These are phyloP conservation scores for Acleris emargana DNA, from an alignment of 2,888 invertebrate genomes.

Conservation along the genomic window DNA sequence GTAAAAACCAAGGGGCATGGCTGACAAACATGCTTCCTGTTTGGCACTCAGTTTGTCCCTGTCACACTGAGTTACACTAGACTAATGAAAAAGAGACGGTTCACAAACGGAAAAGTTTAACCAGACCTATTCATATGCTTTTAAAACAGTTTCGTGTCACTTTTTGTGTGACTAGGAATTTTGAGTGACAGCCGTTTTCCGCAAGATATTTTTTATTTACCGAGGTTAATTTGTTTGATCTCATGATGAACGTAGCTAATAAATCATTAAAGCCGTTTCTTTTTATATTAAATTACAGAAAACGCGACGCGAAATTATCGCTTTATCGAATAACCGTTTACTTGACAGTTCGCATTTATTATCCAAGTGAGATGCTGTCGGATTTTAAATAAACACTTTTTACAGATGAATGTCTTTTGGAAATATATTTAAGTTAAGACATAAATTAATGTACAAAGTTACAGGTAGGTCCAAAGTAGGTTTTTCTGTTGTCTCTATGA, in stretches of 20 bases:
- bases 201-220: conserved; percentile 48
- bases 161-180: conserved; percentile 48
- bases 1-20: too few relatives aligned
- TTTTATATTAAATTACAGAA: conserved; percentile 30
- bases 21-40: too few relatives aligned
- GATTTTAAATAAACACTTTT: not conserved
- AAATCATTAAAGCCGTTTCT: conserved; percentile 34
- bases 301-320: conserved; percentile 28
- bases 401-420: not conserved
- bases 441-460: too few relatives aligned
- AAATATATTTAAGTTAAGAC: not conserved
- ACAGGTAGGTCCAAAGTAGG: too few relatives aligned
- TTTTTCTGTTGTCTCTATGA: too few relatives aligned
- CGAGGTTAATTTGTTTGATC: conserved; percentile 50
- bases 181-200: conserved; percentile 49
- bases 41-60: not conserved
- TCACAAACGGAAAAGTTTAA: too few relatives aligned
- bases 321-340: conserved; percentile 33
- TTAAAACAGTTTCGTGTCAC: conserved; percentile 43
- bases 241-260: conserved; percentile 34
- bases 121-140: not conserved
- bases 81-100: not conserved
- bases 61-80: not conserved
- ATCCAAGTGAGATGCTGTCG: conserved; percentile 13
- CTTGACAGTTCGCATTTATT: conserved; percentile 29